Conservation (phyloP, 2,797 vertebrate species). For the Jordanella pulchra region DNA sequence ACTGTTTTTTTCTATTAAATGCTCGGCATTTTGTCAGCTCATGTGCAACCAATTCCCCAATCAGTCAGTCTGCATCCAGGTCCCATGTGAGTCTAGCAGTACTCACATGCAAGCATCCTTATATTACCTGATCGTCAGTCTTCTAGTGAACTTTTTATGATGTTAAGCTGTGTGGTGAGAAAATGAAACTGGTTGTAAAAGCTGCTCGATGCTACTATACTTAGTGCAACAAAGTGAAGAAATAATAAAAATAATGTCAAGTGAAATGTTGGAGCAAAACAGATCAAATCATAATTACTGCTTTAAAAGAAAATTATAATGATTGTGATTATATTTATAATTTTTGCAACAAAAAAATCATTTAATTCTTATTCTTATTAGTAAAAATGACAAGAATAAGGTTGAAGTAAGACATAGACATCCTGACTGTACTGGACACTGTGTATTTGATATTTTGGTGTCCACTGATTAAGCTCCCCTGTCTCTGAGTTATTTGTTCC, state of each 20-base stretch:
- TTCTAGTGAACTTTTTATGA: neutral
- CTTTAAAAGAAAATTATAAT: too few relatives aligned
- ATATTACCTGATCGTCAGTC: neutral
- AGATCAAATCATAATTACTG: neutral
- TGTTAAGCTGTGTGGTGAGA: neutral
- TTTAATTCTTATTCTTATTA: too few relatives aligned
- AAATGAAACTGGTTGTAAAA: too few relatives aligned
- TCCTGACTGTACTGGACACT: conserved; percentile 1
- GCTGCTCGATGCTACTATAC: too few relatives aligned
- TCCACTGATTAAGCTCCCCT: conserved; percentile 3
- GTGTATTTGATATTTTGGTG: neutral
- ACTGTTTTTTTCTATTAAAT: neutral
- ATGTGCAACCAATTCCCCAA: conserved; percentile 2
- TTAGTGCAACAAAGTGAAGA: neutral
- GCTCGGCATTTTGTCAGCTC: neutral
- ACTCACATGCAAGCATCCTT: neutral
- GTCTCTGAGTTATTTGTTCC: conserved; percentile 8
- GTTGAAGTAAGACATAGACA: too few relatives aligned
- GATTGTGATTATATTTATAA: neutral
- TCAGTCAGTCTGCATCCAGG: neutral
- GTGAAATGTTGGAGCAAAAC: neutral
- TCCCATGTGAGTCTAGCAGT: neutral
- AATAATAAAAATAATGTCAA: neutral
- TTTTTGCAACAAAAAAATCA: neutral
- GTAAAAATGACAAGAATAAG: too few relatives aligned